phyloP scores from a whole-genome alignment of 23 tunicate species.

The Trididemnum nubilum region DNA sequence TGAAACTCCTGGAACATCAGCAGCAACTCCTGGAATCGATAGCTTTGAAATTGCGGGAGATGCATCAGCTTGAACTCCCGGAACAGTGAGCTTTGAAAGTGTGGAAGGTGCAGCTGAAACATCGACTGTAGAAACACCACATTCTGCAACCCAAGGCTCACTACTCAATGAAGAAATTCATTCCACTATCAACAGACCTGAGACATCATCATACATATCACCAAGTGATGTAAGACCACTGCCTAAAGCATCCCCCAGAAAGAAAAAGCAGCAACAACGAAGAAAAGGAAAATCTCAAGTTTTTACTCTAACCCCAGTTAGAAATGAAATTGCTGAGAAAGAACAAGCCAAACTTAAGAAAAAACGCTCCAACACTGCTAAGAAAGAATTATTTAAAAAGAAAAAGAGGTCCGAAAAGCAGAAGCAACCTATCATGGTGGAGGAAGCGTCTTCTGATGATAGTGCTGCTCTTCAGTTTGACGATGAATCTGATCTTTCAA shows the following conservation, averaged over 20 bases:
- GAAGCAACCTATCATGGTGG: not conserved
- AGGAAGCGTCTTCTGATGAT: constrained; percentile 32
- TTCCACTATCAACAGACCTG: not conserved
- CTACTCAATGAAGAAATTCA: not conserved
- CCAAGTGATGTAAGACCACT: too few relatives aligned
- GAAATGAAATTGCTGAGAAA: constrained; percentile 17
- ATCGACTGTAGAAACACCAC: not conserved
- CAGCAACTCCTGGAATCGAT: not conserved
- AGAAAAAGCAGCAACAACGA: not conserved
- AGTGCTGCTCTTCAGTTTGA: not conserved
- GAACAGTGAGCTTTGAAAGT: too few relatives aligned
- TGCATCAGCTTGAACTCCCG: not conserved
- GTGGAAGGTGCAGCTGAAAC: too few relatives aligned
- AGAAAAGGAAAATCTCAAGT: constrained; percentile 20
- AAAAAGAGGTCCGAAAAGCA: not conserved
- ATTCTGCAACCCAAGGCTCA: not conserved
- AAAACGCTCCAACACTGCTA: not conserved
- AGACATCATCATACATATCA: not conserved
- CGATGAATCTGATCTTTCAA: constrained; percentile 7
- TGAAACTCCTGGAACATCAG: not conserved
- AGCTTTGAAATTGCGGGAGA: not conserved
- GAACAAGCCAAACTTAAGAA: not conserved
- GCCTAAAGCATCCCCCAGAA: too few relatives aligned
- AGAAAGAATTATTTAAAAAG: constrained; percentile 19
- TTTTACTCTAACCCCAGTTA: constrained; percentile 21